Conservation (phyloP, 2,113 vertebrate species). For the Alligator sinensis region DNA sequence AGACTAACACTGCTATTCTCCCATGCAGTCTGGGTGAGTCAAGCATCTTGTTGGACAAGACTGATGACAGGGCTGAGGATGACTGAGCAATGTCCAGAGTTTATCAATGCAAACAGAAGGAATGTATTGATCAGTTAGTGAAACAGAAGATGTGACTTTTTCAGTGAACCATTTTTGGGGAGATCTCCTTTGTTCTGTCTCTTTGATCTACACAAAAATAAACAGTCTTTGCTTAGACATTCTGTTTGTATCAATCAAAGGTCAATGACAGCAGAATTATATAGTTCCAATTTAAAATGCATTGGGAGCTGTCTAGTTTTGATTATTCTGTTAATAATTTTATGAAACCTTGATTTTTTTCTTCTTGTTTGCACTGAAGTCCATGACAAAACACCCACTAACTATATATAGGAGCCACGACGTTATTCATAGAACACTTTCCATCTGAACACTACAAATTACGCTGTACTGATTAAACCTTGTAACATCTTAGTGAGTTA, state of each 20-base stretch:
- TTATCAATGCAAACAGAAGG: conserved; percentile 76
- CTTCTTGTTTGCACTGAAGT: background rate
- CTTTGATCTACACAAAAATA: conserved; percentile 68
- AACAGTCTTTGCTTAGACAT: conserved; percentile 44
- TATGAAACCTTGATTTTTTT: background rate
- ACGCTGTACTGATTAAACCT: background rate
- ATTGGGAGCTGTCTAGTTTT: background rate
- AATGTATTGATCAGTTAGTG: conserved; percentile 86
- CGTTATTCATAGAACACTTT: background rate
- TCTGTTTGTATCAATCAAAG: conserved; percentile 42
- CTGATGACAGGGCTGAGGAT: conserved; percentile 79
- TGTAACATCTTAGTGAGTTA: background rate
- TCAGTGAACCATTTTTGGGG: conserved; percentile 56
- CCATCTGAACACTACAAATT: background rate
- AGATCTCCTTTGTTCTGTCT: conserved; percentile 48
- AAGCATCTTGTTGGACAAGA: conserved; percentile 86
- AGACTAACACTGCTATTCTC: conserved; percentile 80
- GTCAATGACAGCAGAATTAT: background rate
- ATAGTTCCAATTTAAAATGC: background rate
- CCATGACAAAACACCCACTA: background rate
- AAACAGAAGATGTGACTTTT: conserved; percentile 78
- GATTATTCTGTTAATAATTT: background rate
- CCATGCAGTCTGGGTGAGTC: conserved; percentile 84
- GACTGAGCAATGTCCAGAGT: conserved; percentile 61
- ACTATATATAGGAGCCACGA: background rate